Base-by-base conservation (phyloP, 1,140 invertebrate genomes). In the Papilio dardanus region DNA sequence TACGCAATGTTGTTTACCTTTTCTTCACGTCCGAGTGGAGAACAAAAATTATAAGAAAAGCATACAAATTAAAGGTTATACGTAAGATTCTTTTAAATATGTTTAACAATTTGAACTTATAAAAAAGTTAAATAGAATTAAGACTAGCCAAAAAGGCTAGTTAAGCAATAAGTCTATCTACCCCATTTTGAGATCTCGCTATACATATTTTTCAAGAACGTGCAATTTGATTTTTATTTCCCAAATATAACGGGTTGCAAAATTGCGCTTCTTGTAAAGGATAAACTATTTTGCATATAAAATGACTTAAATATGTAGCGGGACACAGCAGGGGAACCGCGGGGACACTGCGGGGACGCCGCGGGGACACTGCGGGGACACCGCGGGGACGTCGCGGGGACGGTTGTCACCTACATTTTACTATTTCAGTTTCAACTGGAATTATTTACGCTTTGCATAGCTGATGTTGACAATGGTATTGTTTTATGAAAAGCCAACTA, bases 361-460 rank as follows among this genome's bases (percentile, higher is more conserved):
- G 42, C 42, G n/a, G 16, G n/a, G 42, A 46, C 16, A n/a, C n/a
- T n/a, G 10, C 35, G 35, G 42, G 42, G 5, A 46, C 5, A n/a
- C 42, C 19, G 4, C 19, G 16, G 16, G 42, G 16, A 46, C 16
- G 7, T n/a, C 16, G 42, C 42, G n/a, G 16, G n/a, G 42, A 46
- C 16, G 4, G 42, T 46, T 46, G 42, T 46, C 42, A 16, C 42
- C 42, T 6, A n/a, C 42, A 46, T 46, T 46, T 46, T 46, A 46
- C 42, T n/a, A 46, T 46, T 46, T n/a, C 42, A 0, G 42, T 46
- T 46, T 46, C 42, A 46, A 46, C 42, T n/a, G 16, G 42, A 46
- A 46, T 46, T 46, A 46, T 46, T 46, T 46, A 46, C 42, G 42
- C 42, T 46, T 46, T 46, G 42, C 42, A 46, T 46, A 46, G 42